These are phyloP conservation scores for Drosophila tripunctata DNA, from an alignment of 2,888 invertebrate species.

Conservation along the genomic window DNA sequence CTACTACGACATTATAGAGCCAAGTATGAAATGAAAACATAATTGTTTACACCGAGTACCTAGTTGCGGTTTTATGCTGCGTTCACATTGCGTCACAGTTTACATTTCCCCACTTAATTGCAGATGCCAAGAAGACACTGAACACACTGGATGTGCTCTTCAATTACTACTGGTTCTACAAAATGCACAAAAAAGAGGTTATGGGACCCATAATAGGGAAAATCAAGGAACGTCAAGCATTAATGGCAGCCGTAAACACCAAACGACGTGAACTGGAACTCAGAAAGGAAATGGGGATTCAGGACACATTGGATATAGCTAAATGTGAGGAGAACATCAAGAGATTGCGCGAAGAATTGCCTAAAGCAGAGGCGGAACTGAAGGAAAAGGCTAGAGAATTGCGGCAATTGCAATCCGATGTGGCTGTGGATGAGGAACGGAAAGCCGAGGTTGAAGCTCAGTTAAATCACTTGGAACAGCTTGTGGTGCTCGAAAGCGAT, in stretches of 20 bases:
- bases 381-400: slow-evolving; percentile 40
- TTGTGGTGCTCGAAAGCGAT: slow-evolving; percentile 71
- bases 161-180: slow-evolving; percentile 80
- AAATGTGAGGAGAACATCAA: slow-evolving; percentile 45
- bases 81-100: neutral
- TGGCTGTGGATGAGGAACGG: slow-evolving; percentile 29
- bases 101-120: neutral
- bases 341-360: slow-evolving; percentile 29
- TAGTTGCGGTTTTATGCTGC: no score
- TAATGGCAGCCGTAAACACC: slow-evolving; percentile 42
- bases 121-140: slow-evolving; percentile 79
- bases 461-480: slow-evolving; percentile 51
- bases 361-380: slow-evolving; percentile 29
- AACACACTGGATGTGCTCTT: slow-evolving; percentile 75
- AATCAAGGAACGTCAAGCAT: slow-evolving; percentile 52
- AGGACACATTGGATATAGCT: slow-evolving; percentile 42
- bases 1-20: slow-evolving; percentile 76
- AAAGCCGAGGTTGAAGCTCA: slow-evolving; percentile 38
- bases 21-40: slow-evolving; percentile 59
- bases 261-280: slow-evolving; percentile 55
- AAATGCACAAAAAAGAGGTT: slow-evolving; percentile 76
- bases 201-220: slow-evolving; percentile 58
- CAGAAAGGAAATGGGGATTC: slow-evolving; percentile 34
- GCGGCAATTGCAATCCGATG: slow-evolving; percentile 44
- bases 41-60: no score